phyloP scores from a whole-genome alignment of 1,140 invertebrate species.

The Nephotettix cincticeps region DNA sequence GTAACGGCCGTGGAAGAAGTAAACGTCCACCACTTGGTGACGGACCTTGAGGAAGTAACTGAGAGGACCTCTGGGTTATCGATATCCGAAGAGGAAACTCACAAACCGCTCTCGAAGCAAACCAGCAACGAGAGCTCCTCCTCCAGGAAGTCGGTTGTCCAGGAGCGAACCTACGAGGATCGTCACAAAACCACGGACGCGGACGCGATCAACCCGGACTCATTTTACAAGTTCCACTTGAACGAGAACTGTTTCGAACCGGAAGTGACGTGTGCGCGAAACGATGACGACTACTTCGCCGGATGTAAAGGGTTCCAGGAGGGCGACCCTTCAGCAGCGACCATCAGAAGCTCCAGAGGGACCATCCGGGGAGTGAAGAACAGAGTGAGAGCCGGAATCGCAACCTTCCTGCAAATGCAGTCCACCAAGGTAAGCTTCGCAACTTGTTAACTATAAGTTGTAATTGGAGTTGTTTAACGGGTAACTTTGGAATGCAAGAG shows the following conservation, averaged over 20 bases:
- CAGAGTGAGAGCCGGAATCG: constrained; percentile 89
- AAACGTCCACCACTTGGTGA: background rate
- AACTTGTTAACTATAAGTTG: too few species aligned
- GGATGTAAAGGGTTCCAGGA: constrained; percentile 74
- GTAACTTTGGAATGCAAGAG: too few species aligned
- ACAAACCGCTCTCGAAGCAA: background rate
- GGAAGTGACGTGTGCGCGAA: constrained; percentile 41
- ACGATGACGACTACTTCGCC: constrained; percentile 69
- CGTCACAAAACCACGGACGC: constrained; percentile 46
- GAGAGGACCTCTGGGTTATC: background rate
- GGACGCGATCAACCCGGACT: constrained; percentile 37
- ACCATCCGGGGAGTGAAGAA: constrained; percentile 92
- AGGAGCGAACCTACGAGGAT: constrained; percentile 67
- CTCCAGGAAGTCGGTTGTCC: constrained; percentile 49
- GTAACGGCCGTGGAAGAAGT: background rate
- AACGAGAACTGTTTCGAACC: constrained; percentile 68
- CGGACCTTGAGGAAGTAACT: background rate
- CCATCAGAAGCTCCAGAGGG: constrained; percentile 85
- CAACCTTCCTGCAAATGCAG: constrained; percentile 85
- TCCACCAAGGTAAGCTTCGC: constrained; percentile 70
- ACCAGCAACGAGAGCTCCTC: background rate
- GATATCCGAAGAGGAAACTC: background rate
- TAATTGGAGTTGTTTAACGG: too few species aligned
- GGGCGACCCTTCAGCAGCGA: constrained; percentile 59
- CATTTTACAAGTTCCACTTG: constrained; percentile 78